Evolutionary conservation across 2,888 invertebrate genomes (phyloP).

Genomic region (Papilio gigon): DNA sequence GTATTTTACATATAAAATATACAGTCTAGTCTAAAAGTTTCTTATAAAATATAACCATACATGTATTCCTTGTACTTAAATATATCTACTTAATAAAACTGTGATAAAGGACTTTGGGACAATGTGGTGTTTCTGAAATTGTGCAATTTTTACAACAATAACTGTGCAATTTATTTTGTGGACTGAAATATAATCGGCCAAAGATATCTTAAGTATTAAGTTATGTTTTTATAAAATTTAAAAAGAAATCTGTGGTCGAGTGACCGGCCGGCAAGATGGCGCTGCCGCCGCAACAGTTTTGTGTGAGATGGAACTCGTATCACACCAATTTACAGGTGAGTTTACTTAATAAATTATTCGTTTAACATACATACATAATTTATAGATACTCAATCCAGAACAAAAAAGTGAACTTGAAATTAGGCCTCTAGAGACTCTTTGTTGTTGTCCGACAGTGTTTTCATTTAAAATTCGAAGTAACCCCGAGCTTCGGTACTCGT

Average conservation of each 20-base stretch:
- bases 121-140: conserved; percentile 43
- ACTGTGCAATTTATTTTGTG: conserved; percentile 60
- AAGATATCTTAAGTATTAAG: conserved; percentile 54
- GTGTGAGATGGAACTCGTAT: conserved; percentile 92
- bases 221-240: conserved; percentile 50
- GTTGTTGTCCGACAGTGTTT: too few relatives aligned
- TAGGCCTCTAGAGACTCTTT: too few relatives aligned
- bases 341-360: background rate
- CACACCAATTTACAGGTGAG: conserved; percentile 88
- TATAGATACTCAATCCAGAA: too few relatives aligned
- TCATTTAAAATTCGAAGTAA: too few relatives aligned
- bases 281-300: conserved; percentile 85
- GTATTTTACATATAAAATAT: conserved; percentile 62
- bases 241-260: conserved; percentile 43
- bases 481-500: too few relatives aligned
- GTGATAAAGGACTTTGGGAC: conserved; percentile 59
- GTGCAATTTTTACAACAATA: conserved; percentile 52
- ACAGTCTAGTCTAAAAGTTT: conserved; percentile 78
- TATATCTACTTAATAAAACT: conserved; percentile 58
- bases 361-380: too few relatives aligned
- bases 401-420: too few relatives aligned
- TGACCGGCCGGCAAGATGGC: conserved; percentile 63
- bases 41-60: conserved; percentile 61
- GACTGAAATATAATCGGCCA: conserved; percentile 56
- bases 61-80: conserved; percentile 74